Evolutionary conservation across 2,113 vertebrate species (phyloP).

Genomic region (Gavialis gangeticus): DNA sequence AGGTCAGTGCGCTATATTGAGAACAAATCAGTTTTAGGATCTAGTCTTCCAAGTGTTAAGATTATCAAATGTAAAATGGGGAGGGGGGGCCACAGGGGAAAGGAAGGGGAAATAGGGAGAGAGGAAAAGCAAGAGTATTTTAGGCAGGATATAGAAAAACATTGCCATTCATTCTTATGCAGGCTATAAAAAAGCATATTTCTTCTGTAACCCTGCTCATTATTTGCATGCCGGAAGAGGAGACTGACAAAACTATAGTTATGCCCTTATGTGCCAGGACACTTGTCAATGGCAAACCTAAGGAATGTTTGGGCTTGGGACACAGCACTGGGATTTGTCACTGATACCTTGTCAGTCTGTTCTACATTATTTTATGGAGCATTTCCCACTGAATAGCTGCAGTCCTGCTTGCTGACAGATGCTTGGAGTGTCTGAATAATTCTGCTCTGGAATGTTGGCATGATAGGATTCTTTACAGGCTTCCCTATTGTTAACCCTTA

Average conservation of each 20-base stretch:
- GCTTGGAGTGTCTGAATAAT: neutral
- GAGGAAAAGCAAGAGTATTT: too few species aligned
- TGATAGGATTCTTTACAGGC: rapidly evolving
- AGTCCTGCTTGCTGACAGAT: neutral
- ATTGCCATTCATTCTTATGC: neutral
- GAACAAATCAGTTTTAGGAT: neutral
- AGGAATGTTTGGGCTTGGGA: neutral
- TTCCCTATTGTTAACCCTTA: rapidly evolving
- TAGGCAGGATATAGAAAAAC: neutral
- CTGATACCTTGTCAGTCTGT: neutral
- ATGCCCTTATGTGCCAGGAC: rapidly evolving
- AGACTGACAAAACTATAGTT: neutral
- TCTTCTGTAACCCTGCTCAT: neutral
- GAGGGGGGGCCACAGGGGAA: rapidly evolving
- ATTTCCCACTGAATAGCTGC: neutral
- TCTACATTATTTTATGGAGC: rapidly evolving
- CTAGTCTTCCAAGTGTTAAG: rapidly evolving
- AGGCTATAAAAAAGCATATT: neutral
- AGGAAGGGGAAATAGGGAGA: rapidly evolving
- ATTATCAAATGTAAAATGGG: rapidly evolving
- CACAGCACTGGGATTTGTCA: neutral
- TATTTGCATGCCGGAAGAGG: rapidly evolving
- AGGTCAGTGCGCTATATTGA: neutral
- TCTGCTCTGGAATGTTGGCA: rapidly evolving
- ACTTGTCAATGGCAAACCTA: neutral